These are phyloP conservation scores for Campaea margaritaria DNA, from an alignment of 2,888 invertebrate species.

Conservation along the genomic window DNA sequence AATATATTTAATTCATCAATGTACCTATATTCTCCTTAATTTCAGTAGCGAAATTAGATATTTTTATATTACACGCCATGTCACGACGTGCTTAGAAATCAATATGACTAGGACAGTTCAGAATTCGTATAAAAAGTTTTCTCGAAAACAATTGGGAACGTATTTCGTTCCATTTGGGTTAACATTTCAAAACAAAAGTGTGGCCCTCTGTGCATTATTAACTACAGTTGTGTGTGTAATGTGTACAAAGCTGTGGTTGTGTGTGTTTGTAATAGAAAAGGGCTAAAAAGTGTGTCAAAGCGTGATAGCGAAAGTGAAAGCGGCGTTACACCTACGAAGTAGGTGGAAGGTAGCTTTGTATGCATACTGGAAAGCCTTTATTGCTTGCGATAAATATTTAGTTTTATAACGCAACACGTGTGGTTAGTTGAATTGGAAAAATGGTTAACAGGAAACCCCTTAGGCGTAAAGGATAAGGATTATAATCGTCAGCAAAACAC, in stretches of 20 bases:
- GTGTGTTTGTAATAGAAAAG: slow-evolving; percentile 49
- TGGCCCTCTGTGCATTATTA: slow-evolving; percentile 19
- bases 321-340: slow-evolving; percentile 25
- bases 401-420: slow-evolving; percentile 7
- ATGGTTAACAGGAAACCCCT: too few relatives aligned
- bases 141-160: slow-evolving; percentile 12
- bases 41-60: too few relatives aligned
- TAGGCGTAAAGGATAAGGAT: too few relatives aligned
- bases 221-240: slow-evolving; percentile 16
- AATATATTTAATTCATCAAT: too few relatives aligned
- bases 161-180: slow-evolving; percentile 24
- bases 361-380: slow-evolving; percentile 14
- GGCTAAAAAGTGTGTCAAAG: slow-evolving; percentile 64
- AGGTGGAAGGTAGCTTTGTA: slow-evolving; percentile 20
- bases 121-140: not conserved
- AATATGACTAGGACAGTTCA: not conserved
- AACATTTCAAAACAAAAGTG: slow-evolving; percentile 28
- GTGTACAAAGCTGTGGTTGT: not conserved
- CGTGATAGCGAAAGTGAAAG: slow-evolving; percentile 63
- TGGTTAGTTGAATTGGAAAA: not conserved
- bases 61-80: too few relatives aligned
- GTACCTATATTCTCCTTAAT: too few relatives aligned
- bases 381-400: slow-evolving; percentile 15
- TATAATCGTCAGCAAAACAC: too few relatives aligned
- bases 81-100: too few relatives aligned